A percentile compares a stretch with the other conserved stretches of the same genome.
phyloP scores from a whole-genome alignment of 2,113 vertebrate genomes.

The Lipotes vexillifer region DNA sequence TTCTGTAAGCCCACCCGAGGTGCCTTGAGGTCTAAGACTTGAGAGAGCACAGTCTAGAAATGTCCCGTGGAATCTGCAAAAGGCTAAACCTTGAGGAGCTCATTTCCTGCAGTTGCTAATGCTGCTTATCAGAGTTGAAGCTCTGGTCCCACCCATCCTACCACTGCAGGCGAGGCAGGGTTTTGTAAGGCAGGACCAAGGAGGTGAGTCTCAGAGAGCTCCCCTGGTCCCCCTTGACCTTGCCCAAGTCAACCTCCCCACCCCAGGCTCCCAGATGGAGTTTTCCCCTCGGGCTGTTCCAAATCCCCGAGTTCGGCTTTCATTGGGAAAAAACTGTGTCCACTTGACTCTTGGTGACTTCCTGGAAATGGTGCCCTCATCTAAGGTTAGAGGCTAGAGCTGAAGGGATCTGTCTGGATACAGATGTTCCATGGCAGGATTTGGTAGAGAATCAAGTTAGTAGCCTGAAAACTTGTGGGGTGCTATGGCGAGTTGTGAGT shows the following conservation, averaged over 20 bases:
- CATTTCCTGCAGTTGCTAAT: background rate
- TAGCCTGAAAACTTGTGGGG: background rate
- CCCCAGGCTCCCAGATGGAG: background rate
- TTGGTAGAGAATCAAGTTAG: background rate
- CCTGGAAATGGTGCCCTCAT: background rate
- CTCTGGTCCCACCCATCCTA: background rate
- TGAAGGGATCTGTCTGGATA: accelerated
- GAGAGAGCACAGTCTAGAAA: background rate
- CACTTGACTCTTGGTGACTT: background rate
- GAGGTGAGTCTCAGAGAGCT: background rate
- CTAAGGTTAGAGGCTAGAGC: background rate
- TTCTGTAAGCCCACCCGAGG: background rate
- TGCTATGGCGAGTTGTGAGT: accelerated
- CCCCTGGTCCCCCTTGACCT: background rate
- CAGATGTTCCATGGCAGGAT: accelerated
- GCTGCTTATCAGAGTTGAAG: background rate
- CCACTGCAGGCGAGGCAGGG: accelerated
- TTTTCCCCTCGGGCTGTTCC: background rate
- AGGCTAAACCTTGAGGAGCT: background rate
- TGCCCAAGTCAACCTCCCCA: background rate
- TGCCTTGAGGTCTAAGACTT: background rate
- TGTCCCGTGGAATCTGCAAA: background rate
- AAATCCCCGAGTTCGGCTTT: background rate
- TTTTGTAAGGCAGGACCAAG: background rate
- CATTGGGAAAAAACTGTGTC: accelerated